A percentile compares a stretch with the other conserved stretches of the same genome.
These are phyloP conservation scores for Arrhamphus sclerolepis DNA, from an alignment of 2,797 vertebrate genomes.

Conservation along the genomic window DNA sequence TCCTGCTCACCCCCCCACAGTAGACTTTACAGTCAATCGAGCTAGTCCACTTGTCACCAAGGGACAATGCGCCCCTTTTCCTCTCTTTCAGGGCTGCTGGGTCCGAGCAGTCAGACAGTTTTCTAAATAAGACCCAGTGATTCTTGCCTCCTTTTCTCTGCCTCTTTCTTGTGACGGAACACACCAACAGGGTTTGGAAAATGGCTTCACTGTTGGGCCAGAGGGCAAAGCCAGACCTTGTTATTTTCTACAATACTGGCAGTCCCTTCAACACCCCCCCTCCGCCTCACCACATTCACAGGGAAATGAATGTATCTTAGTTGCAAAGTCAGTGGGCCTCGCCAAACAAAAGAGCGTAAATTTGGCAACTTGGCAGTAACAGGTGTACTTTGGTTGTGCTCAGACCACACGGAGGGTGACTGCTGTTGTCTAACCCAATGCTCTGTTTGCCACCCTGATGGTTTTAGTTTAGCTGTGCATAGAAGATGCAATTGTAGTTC, in stretches of 20 bases:
- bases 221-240: conserved; percentile 72
- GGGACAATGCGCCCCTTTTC: conserved; percentile 81
- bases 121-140: conserved; percentile 77
- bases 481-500: conserved; percentile 35
- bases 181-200: conserved; percentile 80
- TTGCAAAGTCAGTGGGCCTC: conserved; percentile 76
- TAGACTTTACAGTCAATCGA: conserved; percentile 87
- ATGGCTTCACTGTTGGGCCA: conserved; percentile 78
- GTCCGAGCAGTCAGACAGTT: conserved; percentile 79
- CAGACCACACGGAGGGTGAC: conserved; percentile 66
- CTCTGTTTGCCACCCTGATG: conserved; percentile 32
- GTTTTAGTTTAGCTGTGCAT: conserved; percentile 19
- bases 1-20: conserved; percentile 68
- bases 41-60: conserved; percentile 84
- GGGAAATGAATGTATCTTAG: conserved; percentile 73
- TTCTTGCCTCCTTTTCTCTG: conserved; percentile 78
- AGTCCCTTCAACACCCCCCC: conserved; percentile 39
- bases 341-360: conserved; percentile 79
- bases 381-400: conserved; percentile 75
- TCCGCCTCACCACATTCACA: conserved; percentile 38
- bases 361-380: conserved; percentile 76
- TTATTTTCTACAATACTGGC: conserved; percentile 61
- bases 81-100: conserved; percentile 76
- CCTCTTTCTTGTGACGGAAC: conserved; percentile 72
- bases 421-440: conserved; percentile 28